Percentiles rank a stretch among this genome's conserved stretches.
phyloP scores from a whole-genome alignment of 2,113 vertebrate genomes.

The Thryonomys swinderianus region DNA sequence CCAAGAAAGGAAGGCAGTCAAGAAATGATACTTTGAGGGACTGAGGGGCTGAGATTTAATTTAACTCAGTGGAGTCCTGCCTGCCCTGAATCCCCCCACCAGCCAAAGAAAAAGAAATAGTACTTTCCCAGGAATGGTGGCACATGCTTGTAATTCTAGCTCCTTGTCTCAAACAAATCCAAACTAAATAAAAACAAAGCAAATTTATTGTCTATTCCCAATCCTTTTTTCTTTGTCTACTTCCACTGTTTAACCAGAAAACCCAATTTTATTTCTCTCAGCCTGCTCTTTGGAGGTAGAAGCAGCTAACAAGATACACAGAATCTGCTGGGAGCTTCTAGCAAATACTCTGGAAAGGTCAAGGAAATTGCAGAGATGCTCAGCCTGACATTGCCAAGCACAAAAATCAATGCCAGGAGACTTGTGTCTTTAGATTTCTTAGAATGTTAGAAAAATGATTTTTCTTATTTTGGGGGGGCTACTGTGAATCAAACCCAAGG shows the following conservation, averaged over 20 bases:
- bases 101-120: too few relatives aligned
- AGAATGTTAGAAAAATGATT: conserved; percentile 6
- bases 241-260: neutral
- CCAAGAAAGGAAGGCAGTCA: neutral
- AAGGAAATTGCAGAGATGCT: neutral
- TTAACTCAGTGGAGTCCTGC: too few relatives aligned
- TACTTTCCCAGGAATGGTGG: too few relatives aligned
- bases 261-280: neutral
- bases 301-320: neutral
- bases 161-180: neutral
- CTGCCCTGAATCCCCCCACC: too few relatives aligned
- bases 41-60: neutral
- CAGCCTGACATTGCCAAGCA: neutral
- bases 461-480: neutral
- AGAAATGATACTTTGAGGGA: neutral
- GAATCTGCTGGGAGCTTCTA: neutral
- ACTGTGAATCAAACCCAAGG: neutral
- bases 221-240: neutral
- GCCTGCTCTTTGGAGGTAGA: neutral
- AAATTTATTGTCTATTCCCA: neutral
- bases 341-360: neutral
- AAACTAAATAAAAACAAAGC: neutral
- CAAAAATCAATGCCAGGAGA: neutral
- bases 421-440: neutral
- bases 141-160: too few relatives aligned